Evolutionary conservation across 2,797 vertebrate species (phyloP).

Genomic region (Tokudaia tokunoshimensis): DNA sequence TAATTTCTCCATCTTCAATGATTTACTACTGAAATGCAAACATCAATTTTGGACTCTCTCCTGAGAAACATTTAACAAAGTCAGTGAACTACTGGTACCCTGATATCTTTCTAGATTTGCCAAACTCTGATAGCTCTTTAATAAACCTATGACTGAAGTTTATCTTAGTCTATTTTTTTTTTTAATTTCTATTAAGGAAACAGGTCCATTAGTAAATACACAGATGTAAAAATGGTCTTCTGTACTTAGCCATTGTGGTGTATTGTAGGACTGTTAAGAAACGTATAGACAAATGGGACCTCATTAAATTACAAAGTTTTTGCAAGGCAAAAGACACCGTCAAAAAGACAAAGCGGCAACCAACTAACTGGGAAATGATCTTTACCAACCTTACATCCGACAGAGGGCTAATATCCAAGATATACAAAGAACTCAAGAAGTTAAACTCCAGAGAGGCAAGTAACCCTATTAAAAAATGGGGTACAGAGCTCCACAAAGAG

Average conservation of each 20-base stretch:
- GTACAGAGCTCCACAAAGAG: too few relatives aligned
- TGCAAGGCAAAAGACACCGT: too few relatives aligned
- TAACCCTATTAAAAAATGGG: too few relatives aligned
- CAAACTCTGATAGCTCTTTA: constrained; percentile 83
- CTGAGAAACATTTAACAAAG: constrained; percentile 79
- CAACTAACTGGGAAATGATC: too few relatives aligned
- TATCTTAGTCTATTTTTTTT: constrained; percentile 3
- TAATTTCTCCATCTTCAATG: constrained; percentile 80
- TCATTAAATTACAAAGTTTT: too few relatives aligned
- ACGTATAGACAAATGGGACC: too few relatives aligned
- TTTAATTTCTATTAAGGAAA: constrained; percentile 50
- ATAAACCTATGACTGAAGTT: constrained; percentile 78
- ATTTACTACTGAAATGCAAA: constrained; percentile 80
- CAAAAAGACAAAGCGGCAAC: too few relatives aligned
- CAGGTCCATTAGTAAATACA: constrained; percentile 71
- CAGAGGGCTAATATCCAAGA: too few relatives aligned
- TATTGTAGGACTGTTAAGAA: constrained; percentile 83
- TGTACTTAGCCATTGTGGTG: constrained; percentile 81
- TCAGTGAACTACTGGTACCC: constrained; percentile 72
- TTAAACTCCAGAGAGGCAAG: too few relatives aligned
- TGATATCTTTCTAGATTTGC: constrained; percentile 75
- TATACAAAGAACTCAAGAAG: too few relatives aligned
- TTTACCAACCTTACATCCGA: too few relatives aligned
- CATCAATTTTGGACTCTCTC: constrained; percentile 79
- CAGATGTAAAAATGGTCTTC: constrained; percentile 78